Conservation (phyloP, 2,113 vertebrate genomes). For the Gyps fulvus region DNA sequence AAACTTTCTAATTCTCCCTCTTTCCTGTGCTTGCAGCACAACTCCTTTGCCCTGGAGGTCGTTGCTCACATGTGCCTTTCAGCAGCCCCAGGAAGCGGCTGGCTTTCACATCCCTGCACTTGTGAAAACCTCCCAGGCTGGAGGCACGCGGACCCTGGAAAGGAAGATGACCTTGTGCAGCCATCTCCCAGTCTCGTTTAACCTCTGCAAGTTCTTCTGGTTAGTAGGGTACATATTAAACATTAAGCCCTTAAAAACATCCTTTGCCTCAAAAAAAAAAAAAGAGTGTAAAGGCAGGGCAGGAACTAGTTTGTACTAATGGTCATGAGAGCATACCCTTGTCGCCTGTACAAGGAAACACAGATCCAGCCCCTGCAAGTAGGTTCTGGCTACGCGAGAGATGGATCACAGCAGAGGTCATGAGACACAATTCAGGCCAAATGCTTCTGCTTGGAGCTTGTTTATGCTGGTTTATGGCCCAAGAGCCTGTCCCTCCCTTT, state of each 20-base stretch:
- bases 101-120: neutral
- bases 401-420: neutral
- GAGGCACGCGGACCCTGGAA: neutral
- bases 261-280: neutral
- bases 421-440: neutral
- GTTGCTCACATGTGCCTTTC: neutral
- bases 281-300: accelerated
- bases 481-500: neutral
- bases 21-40: neutral
- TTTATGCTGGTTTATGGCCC: neutral
- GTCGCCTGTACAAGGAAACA: constrained; percentile 45
- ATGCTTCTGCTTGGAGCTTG: neutral
- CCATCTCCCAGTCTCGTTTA: neutral
- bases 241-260: neutral
- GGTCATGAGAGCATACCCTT: neutral
- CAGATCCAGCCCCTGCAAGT: neutral
- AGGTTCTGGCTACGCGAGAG: neutral
- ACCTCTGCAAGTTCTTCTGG: neutral
- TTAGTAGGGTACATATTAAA: neutral
- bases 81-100: neutral
- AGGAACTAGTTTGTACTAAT: neutral
- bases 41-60: neutral
- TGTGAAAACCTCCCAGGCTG: neutral
- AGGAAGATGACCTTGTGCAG: neutral
- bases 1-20: neutral